Base-by-base conservation (phyloP, 2,113 vertebrate species). In the Lepus americanus region DNA sequence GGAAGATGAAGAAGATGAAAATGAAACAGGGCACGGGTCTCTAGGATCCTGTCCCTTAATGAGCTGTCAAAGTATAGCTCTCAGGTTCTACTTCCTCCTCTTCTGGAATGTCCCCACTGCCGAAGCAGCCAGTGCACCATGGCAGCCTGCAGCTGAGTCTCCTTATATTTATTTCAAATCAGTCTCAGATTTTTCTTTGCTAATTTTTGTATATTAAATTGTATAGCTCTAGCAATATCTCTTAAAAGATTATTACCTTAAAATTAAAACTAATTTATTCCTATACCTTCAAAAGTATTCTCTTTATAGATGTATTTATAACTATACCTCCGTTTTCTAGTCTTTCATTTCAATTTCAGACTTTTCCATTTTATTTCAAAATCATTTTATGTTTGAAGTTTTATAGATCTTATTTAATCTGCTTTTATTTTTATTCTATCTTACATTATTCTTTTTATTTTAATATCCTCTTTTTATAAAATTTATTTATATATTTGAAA, bases 311-410 rank as follows among this genome's bases (percentile, higher is more conserved):
- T 72, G 51, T 49, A 25, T 81, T 85, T 86, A 77, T 66, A 25
- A 49, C 14, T 55, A 5, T 33, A 51, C 36, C 23, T 90, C 64
- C 39, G 55, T 76, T 59, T 86, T 82, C 27, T 89, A 76, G 7
- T 27, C n/a, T 82, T 64, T 88, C 11, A 74, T 31, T 82, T 44
- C 82, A 77, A 81, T 77, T 94, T 92, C 29, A 82, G 29, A 86
- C 77, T 86, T 93, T 81, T 20, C 66, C 76, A 89, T 81, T 85
- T 73, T 11, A 85, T 82, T 86, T 49, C 5, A 70, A 90, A 95
- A 19, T 64, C 25, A 79, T 53, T 90, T 86, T 31, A 51, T 92
- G n/a, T 87, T 92, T 92, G 25, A 61, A 83, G 33, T 59, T 95
- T 31, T 73, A 7, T 90, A 82, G 17, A n/a, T 87, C n/a, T 76